Evolutionary conservation across 2,888 invertebrate species (phyloP).

Genomic region (Nomada lathburiana): DNA sequence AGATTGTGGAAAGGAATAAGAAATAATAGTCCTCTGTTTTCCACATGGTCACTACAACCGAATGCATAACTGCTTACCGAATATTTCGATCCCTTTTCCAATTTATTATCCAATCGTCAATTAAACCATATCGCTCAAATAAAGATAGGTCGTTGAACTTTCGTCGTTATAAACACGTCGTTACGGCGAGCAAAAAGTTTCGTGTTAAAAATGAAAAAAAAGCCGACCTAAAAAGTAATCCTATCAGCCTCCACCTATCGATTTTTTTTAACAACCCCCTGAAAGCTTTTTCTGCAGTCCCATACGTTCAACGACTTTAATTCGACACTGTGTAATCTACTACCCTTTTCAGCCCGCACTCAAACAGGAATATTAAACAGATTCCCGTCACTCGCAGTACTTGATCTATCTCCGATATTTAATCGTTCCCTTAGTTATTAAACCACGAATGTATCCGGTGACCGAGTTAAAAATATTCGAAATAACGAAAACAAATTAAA

Average conservation of each 20-base stretch:
- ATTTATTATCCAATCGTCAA: neutral
- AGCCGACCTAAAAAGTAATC: slow-evolving; percentile 9
- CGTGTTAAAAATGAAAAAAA: neutral
- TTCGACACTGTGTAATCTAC: neutral
- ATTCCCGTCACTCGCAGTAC: too few relatives aligned
- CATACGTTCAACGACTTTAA: neutral
- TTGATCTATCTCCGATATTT: too few relatives aligned
- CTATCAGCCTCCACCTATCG: neutral
- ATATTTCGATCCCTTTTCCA: neutral
- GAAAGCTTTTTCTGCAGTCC: neutral
- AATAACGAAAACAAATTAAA: too few relatives aligned
- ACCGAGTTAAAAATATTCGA: too few relatives aligned
- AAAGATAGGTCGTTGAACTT: neutral
- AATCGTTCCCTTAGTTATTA: too few relatives aligned
- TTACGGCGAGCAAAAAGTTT: neutral
- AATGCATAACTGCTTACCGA: slow-evolving; percentile 22
- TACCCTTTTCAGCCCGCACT: too few relatives aligned
- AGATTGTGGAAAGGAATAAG: slow-evolving; percentile 24
- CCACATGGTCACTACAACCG: slow-evolving; percentile 10
- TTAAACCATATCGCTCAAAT: neutral
- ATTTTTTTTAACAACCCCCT: slow-evolving; percentile 2
- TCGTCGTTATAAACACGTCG: neutral
- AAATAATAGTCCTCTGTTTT: slow-evolving; percentile 33
- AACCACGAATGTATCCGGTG: too few relatives aligned
- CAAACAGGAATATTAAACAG: too few relatives aligned